Evolutionary conservation across 2,888 invertebrate genomes (phyloP).

Genomic region (Ryuthela nishihirai): DNA sequence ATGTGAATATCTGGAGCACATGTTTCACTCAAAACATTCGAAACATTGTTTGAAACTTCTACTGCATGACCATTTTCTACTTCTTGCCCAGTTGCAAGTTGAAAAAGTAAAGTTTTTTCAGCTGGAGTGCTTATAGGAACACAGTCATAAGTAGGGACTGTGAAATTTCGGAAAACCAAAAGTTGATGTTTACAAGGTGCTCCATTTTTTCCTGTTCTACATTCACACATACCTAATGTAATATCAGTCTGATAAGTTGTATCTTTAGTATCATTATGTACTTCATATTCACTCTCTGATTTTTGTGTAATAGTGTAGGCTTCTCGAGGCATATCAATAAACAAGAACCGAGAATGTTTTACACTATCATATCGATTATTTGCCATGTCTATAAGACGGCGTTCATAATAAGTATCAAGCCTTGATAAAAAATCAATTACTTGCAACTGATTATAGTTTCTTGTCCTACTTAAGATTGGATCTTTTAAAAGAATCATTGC

Average conservation of each 20-base stretch:
- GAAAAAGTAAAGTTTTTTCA: constrained; percentile 12
- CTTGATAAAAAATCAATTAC: constrained; percentile 28
- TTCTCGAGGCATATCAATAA: constrained; percentile 27
- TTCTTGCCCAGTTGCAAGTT: constrained; percentile 26
- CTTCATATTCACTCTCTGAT: constrained; percentile 33
- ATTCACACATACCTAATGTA: constrained; percentile 30
- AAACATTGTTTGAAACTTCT: not conserved
- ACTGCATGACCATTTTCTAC: constrained; percentile 2
- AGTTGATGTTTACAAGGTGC: constrained; percentile 33
- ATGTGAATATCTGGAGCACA: constrained; percentile 9
- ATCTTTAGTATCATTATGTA: constrained; percentile 31
- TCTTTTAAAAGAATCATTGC: constrained; percentile 27
- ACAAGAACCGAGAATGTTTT: constrained; percentile 18
- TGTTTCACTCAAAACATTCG: constrained; percentile 3
- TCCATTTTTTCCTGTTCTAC: constrained; percentile 18
- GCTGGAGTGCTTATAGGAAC: constrained; percentile 6
- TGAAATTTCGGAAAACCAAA: constrained; percentile 23
- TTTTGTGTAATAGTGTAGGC: constrained; percentile 31
- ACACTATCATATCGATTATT: constrained; percentile 26
- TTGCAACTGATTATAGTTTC: constrained; percentile 22
- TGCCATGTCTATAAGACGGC: constrained; percentile 20
- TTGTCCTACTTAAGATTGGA: constrained; percentile 26
- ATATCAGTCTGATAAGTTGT: constrained; percentile 25
- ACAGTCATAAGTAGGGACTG: constrained; percentile 28
- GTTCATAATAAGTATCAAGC: constrained; percentile 27